Evolutionary conservation across 2,888 invertebrate genomes (phyloP), one percentile per base, ranked within the genome.

Genomic region (Pherbina coryleti): DNA sequence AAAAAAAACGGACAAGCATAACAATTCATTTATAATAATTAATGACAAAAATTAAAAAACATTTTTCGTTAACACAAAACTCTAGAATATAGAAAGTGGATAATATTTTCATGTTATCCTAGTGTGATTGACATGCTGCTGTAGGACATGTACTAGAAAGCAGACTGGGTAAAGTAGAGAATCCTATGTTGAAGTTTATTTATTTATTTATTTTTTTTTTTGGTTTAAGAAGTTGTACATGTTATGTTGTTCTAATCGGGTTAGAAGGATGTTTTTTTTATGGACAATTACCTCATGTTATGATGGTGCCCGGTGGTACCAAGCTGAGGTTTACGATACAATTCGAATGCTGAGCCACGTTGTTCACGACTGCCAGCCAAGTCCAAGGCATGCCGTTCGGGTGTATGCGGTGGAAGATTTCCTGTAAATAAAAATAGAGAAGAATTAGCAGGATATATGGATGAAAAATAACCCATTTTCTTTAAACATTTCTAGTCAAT

Each of bases 331-430:
- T 97, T 97, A 82, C 97, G 93, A 89, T 97, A 98, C 80, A 97
- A 91, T 90, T 97, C 97, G 89, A 98, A 97, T n/a, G 98, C 98
- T 81, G 97, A 97, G 37, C 97, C 97, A 75, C 97, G 92, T 86
- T 97, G 97, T 87, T 97, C 97, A 84, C 95, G 92, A 85, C 96
- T 95, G 70, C 97, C 96, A 74, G 96, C 96, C 87, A 97, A 91
- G 89, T 93, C 93, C 90, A 90, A 84, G 31, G 89, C 89, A 80
- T 89, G 89, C 17, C 90, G 88, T 79, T 90, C 89, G 3, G 89
- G 88, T 5, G 89, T 87, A 73, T 89, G 90, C 0, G 89, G 86
- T 37, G 89, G 89, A 25, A 89, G 83, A 82, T 89, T 90, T 53
- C 87, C 90, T 90, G 71, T 71, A 57, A 34, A 66, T 11, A 9